Conservation (phyloP, 2,888 invertebrate genomes). For the Bibio marci region DNA sequence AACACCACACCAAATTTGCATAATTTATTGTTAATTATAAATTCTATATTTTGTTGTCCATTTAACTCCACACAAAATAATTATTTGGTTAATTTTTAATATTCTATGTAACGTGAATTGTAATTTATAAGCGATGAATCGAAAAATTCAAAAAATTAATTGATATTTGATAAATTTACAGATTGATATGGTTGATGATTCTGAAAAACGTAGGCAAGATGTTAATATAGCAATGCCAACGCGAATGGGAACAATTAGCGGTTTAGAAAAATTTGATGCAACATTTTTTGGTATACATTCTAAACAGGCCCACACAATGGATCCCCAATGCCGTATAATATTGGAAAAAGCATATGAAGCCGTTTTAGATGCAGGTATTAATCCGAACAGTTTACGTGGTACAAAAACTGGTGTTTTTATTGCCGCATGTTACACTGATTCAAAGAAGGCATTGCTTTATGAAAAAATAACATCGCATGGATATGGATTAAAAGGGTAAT, state of each 20-base stretch:
- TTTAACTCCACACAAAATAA: too few relatives aligned
- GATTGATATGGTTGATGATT: constrained; percentile 69
- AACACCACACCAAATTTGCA: too few relatives aligned
- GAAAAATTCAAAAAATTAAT: too few relatives aligned
- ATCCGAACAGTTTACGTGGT: constrained; percentile 47
- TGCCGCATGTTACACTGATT: constrained; percentile 53
- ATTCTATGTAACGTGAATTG: too few relatives aligned
- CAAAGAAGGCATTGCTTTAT: constrained; percentile 50
- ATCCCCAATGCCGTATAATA: constrained; percentile 60
- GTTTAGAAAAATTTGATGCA: constrained; percentile 56
- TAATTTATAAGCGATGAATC: too few relatives aligned
- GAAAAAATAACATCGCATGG: constrained; percentile 40
- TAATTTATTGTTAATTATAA: too few relatives aligned
- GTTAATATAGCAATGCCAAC: constrained; percentile 58
- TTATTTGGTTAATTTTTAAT: too few relatives aligned
- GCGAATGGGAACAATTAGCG: constrained; percentile 51
- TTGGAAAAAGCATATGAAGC: constrained; percentile 65
- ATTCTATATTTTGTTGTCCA: too few relatives aligned
- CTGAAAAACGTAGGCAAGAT: constrained; percentile 56
- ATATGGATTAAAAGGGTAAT: constrained; percentile 26
- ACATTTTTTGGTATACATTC: constrained; percentile 59
- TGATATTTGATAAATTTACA: too few relatives aligned
- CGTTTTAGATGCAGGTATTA: constrained; percentile 54
- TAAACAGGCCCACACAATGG: constrained; percentile 58
- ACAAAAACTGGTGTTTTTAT: constrained; percentile 55